Conservation (phyloP, 2,888 invertebrate genomes). For the Copidosoma aretas region DNA sequence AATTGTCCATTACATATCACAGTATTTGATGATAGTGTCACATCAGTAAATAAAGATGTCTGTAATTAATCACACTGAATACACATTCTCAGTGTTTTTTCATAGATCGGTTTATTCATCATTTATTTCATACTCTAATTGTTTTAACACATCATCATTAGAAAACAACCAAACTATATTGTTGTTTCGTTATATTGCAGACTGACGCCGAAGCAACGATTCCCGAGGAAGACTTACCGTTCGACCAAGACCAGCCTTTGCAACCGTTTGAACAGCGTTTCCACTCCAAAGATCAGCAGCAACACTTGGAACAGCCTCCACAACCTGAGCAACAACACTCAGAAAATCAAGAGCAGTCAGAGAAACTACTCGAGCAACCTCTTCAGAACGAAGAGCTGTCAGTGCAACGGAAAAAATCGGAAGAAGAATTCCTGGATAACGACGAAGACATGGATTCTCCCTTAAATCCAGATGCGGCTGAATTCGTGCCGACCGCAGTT, state of each 20-base stretch:
- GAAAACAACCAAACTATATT: not conserved
- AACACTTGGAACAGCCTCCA: conserved; percentile 1
- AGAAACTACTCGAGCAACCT: not conserved
- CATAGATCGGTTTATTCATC: not conserved
- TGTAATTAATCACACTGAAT: not conserved
- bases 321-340: not conserved
- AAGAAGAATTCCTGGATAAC: conserved; percentile 1
- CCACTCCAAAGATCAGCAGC: conserved; percentile 5
- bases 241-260: conserved; percentile 26
- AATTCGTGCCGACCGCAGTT: conserved; percentile 71
- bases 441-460: conserved; percentile 71
- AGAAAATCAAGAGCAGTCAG: not conserved
- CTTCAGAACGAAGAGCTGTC: conserved; percentile 3
- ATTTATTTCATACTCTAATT: not conserved
- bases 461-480: conserved; percentile 85
- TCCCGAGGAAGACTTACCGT: conserved; percentile 36
- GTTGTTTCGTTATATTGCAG: conserved; percentile 16
- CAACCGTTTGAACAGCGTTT: not conserved
- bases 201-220: conserved; percentile 29
- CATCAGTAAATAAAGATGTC: not conserved
- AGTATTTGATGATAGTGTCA: not conserved
- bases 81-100: not conserved
- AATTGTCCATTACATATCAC: too few relatives aligned
- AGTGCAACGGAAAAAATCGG: not conserved
- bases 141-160: not conserved